phyloP scores from a whole-genome alignment of 2,113 vertebrate species.

The Jaculus jaculus region DNA sequence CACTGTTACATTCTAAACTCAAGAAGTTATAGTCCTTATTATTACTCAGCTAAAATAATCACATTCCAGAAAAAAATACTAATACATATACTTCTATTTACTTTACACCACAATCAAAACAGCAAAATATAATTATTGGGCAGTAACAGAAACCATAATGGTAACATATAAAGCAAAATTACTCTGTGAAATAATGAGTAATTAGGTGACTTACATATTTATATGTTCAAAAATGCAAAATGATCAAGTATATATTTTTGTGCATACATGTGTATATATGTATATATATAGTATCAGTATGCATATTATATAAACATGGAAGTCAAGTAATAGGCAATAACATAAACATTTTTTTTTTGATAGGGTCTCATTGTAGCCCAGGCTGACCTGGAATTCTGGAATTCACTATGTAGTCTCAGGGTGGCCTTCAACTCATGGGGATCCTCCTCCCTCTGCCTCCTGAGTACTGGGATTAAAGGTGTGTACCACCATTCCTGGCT shows the following conservation, averaged over 20 bases:
- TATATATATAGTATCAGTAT: background rate
- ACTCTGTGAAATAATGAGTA: background rate
- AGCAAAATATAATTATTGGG: background rate
- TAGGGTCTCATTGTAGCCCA: too few species aligned
- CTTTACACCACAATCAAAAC: background rate
- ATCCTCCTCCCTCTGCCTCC: too few species aligned
- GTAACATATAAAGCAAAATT: background rate
- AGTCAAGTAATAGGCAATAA: background rate
- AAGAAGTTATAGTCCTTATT: background rate
- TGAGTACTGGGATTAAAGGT: too few species aligned
- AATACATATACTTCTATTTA: background rate
- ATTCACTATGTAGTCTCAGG: too few species aligned
- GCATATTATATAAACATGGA: background rate
- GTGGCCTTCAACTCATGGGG: too few species aligned
- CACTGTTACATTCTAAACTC: background rate
- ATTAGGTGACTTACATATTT: background rate
- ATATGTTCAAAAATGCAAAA: background rate
- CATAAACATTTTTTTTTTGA: conserved; percentile 16
- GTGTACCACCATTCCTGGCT: too few species aligned
- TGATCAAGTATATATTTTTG: background rate
- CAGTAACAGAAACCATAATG: background rate
- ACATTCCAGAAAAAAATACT: background rate
- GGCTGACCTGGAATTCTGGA: too few species aligned
- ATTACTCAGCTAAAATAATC: background rate
- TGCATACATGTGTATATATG: background rate